phyloP scores from a whole-genome alignment of 2,888 invertebrate genomes.

The Harpagoxenus sublaevis region DNA sequence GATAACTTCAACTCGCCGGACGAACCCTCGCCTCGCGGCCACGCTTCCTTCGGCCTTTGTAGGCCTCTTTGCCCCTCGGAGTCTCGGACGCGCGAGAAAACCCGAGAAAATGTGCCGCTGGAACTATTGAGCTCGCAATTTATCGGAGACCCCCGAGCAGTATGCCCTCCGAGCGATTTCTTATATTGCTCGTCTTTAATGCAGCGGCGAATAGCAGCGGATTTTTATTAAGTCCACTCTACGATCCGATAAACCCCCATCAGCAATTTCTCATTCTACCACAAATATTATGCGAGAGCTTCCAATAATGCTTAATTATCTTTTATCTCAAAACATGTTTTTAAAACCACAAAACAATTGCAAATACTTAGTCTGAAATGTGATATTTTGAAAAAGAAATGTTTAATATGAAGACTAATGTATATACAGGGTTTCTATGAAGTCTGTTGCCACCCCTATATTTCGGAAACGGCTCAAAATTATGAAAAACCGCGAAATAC shows the following conservation, averaged over 20 bases:
- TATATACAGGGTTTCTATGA: too few species aligned
- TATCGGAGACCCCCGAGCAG: conserved; percentile 69
- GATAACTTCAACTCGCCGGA: conserved; percentile 74
- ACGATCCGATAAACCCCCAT: not conserved
- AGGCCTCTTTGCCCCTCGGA: not conserved
- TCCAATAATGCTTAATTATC: not conserved
- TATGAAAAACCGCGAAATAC: too few species aligned
- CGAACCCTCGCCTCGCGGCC: conserved; percentile 40
- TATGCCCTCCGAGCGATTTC: conserved; percentile 62
- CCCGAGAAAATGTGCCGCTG: conserved; percentile 46
- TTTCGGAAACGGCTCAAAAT: too few species aligned
- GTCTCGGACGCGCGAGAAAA: conserved; percentile 39
- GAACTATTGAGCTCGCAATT: conserved; percentile 77
- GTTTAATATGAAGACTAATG: not conserved
- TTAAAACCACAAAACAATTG: not conserved
- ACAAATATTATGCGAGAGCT: conserved; percentile 6
- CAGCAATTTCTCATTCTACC: not conserved
- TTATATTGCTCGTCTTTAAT: conserved; percentile 61
- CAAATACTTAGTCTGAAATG: not conserved
- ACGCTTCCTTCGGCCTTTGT: conserved; percentile 45
- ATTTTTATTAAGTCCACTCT: conserved; percentile 69
- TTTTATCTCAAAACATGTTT: not conserved
- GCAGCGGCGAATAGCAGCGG: conserved; percentile 67
- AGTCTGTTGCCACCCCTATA: too few species aligned
- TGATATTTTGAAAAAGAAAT: not conserved